These are phyloP conservation scores for Ramphastos sulfuratus DNA, from an alignment of 2,113 vertebrate genomes.

Conservation along the genomic window DNA sequence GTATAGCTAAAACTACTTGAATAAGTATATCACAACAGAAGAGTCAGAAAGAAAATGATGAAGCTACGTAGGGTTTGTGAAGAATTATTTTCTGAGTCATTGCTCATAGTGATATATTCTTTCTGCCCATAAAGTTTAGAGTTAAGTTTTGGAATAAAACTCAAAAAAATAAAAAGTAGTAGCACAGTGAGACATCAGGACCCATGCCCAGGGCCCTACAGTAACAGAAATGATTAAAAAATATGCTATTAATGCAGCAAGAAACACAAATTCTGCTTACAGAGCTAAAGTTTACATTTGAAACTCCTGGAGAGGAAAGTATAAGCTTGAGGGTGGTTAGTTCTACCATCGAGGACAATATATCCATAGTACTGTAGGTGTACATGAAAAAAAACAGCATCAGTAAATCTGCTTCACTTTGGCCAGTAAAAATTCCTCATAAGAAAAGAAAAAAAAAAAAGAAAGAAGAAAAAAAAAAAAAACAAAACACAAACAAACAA, in stretches of 20 bases:
- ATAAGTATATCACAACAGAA: background rate
- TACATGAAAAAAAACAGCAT: background rate
- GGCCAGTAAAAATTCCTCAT: background rate
- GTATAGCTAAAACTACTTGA: background rate
- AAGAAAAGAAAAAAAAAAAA: background rate
- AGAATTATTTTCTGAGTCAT: background rate
- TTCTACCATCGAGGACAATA: background rate
- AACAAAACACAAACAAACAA: too few relatives aligned
- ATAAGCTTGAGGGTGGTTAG: background rate
- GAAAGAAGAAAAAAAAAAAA: too few relatives aligned
- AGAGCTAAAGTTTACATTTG: background rate
- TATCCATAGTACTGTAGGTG: background rate
- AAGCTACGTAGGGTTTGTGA: background rate
- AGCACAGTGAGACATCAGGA: background rate
- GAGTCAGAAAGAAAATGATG: background rate
- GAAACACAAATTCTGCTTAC: constrained; percentile 7
- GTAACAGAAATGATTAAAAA: background rate
- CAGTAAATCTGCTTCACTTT: background rate
- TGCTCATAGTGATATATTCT: background rate
- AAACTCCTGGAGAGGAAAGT: background rate
- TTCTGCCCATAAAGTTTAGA: background rate
- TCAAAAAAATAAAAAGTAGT: background rate
- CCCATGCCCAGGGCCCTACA: background rate
- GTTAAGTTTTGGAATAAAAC: background rate
- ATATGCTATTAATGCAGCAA: background rate